These are phyloP conservation scores for Temnothorax unifasciatus DNA, from an alignment of 2,888 invertebrate genomes.

Conservation along the genomic window DNA sequence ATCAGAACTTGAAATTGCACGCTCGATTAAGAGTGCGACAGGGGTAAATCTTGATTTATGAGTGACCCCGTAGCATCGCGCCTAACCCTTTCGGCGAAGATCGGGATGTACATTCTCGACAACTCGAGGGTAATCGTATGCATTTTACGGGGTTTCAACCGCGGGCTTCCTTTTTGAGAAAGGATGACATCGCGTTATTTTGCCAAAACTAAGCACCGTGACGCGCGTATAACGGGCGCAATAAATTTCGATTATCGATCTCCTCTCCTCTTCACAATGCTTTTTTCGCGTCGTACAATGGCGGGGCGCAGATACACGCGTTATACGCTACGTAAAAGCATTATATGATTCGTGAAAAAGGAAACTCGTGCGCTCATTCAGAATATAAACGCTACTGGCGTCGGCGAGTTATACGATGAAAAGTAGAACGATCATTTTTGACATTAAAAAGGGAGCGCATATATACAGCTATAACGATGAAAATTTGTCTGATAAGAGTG, in stretches of 20 bases:
- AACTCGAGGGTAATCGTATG: constrained; percentile 82
- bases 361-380: constrained; percentile 48
- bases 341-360: constrained; percentile 71
- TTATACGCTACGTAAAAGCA: constrained; percentile 54
- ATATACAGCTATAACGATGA: constrained; percentile 38
- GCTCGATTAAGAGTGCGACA: constrained; percentile 70
- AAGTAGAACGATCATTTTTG: constrained; percentile 14
- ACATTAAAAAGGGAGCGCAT: constrained; percentile 33
- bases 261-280: constrained; percentile 68
- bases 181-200: constrained; percentile 69
- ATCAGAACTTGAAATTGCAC: constrained; percentile 68
- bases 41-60: constrained; percentile 73
- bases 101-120: constrained; percentile 73
- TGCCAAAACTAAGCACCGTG: constrained; percentile 77
- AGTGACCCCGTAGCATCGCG: constrained; percentile 66
- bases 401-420: constrained; percentile 1
- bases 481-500: constrained; percentile 66
- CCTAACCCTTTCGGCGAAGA: constrained; percentile 74
- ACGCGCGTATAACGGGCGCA: constrained; percentile 79
- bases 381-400: background rate
- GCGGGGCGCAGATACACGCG: constrained; percentile 64
- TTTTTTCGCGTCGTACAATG: constrained; percentile 57
- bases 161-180: constrained; percentile 62
- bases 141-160: constrained; percentile 80
- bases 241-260: constrained; percentile 83